phyloP scores from a whole-genome alignment of 2,797 vertebrate genomes.

The Lacerta viridis region DNA sequence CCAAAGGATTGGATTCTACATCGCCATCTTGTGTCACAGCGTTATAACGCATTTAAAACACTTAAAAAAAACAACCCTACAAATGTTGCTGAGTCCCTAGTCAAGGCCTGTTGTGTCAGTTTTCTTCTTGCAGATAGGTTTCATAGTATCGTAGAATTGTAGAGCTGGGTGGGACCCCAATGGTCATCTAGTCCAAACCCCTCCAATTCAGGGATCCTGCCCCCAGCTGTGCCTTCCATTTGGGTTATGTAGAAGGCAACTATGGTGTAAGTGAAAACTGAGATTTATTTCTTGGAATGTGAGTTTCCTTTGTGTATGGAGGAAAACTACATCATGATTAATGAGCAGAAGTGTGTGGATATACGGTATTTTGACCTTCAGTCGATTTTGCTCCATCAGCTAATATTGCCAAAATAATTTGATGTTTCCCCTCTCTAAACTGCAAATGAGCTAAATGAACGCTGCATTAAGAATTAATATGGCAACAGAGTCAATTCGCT shows the following conservation, averaged over 20 bases:
- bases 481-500: conserved; percentile 28
- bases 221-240: background rate
- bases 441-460: conserved; percentile 40
- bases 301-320: background rate
- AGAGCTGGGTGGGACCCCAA: no score
- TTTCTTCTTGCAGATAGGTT: no score
- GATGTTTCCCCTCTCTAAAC: conserved; percentile 38
- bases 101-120: no score
- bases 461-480: conserved; percentile 27
- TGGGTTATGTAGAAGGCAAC: conserved; percentile 32
- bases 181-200: no score
- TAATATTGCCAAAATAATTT: conserved; percentile 20
- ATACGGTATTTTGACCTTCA: conserved; percentile 36
- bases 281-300: background rate
- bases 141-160: no score
- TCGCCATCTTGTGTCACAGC: no score
- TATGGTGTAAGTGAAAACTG: conserved; percentile 21
- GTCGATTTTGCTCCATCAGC: conserved; percentile 6
- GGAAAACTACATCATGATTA: conserved; percentile 24
- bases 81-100: no score
- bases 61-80: no score
- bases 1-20: no score
- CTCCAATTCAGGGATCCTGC: no score
- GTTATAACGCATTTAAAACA: no score
- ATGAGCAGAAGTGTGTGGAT: conserved; percentile 13